phyloP scores from a whole-genome alignment of 2,797 vertebrate species.

The Channa striata region DNA sequence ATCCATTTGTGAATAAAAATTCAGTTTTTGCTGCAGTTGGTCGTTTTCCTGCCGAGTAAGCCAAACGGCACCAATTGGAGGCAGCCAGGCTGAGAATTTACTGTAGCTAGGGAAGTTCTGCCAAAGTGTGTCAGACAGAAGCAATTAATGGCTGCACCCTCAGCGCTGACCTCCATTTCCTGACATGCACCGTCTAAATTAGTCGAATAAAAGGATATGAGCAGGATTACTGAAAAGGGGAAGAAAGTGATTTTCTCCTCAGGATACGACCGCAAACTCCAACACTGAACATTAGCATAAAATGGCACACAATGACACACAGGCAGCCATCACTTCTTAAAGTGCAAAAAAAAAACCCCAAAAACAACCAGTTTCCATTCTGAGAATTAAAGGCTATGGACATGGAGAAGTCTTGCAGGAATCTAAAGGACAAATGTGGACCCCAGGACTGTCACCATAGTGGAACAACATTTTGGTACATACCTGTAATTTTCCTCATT shows the following conservation, averaged over 20 bases:
- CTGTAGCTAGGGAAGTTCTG: constrained; percentile 33
- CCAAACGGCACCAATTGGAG: constrained; percentile 1
- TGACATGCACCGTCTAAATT: constrained; percentile 52
- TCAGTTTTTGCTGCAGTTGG: background rate
- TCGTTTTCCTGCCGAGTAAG: constrained; percentile 10
- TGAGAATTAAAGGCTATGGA: too few relatives aligned
- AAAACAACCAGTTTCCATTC: too few relatives aligned
- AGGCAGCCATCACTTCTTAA: constrained; percentile 18
- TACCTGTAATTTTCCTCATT: too few relatives aligned
- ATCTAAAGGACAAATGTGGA: too few relatives aligned
- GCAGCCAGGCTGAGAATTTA: constrained; percentile 23
- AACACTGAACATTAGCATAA: background rate
- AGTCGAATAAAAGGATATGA: constrained; percentile 47
- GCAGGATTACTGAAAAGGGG: constrained; percentile 32
- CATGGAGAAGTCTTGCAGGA: too few relatives aligned
- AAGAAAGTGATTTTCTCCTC: background rate
- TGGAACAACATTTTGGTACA: too few relatives aligned
- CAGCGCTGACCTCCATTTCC: constrained; percentile 63
- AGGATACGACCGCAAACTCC: constrained; percentile 10
- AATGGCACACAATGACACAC: background rate
- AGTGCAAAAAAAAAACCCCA: too few relatives aligned
- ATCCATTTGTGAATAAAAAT: background rate
- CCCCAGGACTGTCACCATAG: too few relatives aligned
- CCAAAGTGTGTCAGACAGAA: constrained; percentile 64
- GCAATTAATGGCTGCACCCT: constrained; percentile 62